Evolutionary conservation across 2,888 invertebrate species (phyloP).

Genomic region (Pteria penguin): DNA sequence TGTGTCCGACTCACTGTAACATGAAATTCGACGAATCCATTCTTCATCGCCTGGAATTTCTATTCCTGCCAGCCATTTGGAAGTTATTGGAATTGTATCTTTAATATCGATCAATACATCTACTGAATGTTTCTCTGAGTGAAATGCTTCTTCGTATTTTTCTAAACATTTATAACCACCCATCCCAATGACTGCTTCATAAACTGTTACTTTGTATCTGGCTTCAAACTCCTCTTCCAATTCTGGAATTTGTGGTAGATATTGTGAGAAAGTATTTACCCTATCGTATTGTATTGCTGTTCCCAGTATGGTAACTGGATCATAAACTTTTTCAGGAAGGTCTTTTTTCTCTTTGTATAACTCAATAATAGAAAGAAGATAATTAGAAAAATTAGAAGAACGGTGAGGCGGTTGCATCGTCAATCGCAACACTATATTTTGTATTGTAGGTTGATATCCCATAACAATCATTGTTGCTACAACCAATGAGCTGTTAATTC

Average conservation of each 20-base stretch:
- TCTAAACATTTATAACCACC: slow-evolving; percentile 3
- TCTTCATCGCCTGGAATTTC: slow-evolving; percentile 31
- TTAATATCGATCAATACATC: slow-evolving; percentile 9
- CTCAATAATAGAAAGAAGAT: neutral
- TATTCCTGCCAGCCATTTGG: slow-evolving; percentile 26
- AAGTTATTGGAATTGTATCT: slow-evolving; percentile 18
- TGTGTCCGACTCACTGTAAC: neutral
- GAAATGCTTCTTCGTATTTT: neutral
- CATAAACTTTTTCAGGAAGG: neutral
- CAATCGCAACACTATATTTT: neutral
- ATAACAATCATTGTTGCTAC: slow-evolving; percentile 13
- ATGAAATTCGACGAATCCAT: neutral
- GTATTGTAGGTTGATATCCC: slow-evolving; percentile 22
- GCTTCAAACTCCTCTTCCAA: neutral
- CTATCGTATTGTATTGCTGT: neutral
- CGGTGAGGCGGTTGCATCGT: neutral
- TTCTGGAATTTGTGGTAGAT: neutral
- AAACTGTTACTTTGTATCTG: neutral
- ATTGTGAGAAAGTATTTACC: neutral
- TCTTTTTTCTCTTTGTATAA: neutral
- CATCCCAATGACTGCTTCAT: slow-evolving; percentile 36
- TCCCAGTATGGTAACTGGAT: neutral
- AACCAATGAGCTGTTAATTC: slow-evolving; percentile 11
- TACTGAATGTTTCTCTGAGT: neutral
- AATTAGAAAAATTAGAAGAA: neutral